Conservation (phyloP, 2,888 invertebrate genomes). For the Rhagonycha fulva region DNA sequence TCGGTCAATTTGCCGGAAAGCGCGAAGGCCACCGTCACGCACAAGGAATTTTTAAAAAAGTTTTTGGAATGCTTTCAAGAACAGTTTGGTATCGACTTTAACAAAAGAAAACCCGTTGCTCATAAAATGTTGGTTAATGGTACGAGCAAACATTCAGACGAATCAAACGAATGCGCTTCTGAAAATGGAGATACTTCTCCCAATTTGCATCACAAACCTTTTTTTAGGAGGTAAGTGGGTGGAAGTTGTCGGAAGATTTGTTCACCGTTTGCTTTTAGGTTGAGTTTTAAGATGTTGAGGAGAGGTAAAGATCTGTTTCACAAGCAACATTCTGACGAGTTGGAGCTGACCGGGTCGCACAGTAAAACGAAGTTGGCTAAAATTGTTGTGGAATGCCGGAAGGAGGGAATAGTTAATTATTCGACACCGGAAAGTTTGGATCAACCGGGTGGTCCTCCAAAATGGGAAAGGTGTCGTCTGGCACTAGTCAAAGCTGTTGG, state of each 20-base stretch:
- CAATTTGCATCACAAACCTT: constrained; percentile 80
- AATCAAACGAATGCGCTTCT: constrained; percentile 67
- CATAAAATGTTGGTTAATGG: constrained; percentile 56
- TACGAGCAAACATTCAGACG: constrained; percentile 48
- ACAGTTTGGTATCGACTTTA: constrained; percentile 82
- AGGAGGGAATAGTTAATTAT: constrained; percentile 92
- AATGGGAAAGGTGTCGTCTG: constrained; percentile 93
- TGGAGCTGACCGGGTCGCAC: constrained; percentile 67
- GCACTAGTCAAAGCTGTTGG: constrained; percentile 91
- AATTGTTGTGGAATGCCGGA: constrained; percentile 90
- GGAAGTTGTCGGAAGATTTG: not conserved
- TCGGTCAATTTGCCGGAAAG: constrained; percentile 71
- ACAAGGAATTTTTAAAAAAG: constrained; percentile 79
- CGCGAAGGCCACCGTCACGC: constrained; percentile 68
- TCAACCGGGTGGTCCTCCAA: constrained; percentile 79
- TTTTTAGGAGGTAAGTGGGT: constrained; percentile 68
- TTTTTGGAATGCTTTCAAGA: constrained; percentile 85
- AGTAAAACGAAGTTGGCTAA: constrained; percentile 87
- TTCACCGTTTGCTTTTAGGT: constrained; percentile 43
- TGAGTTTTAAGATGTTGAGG: constrained; percentile 87
- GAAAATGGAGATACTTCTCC: constrained; percentile 79
- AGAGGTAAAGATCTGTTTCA: constrained; percentile 85
- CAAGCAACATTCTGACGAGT: constrained; percentile 89
- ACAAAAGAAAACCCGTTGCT: constrained; percentile 57
- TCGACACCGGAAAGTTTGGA: constrained; percentile 90